Percentiles rank a stretch among this genome's conserved stretches.
phyloP scores from a whole-genome alignment of 2,888 invertebrate species.

The Phragmatobia fuliginosa region DNA sequence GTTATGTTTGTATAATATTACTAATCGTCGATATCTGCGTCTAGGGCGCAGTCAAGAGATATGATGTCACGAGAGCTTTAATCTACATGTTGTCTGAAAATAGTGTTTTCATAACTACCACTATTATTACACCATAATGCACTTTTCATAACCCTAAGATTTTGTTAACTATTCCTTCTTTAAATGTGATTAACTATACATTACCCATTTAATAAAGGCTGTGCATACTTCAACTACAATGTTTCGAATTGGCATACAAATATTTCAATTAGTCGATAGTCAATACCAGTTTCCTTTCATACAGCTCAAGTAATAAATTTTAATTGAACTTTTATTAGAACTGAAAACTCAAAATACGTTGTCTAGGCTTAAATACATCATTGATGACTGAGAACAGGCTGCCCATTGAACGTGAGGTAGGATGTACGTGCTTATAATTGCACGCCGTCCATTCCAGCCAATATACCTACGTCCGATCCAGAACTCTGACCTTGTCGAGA shows the following conservation, averaged over 20 bases:
- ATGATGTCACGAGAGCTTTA: no score
- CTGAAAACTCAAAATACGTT: constrained; percentile 33
- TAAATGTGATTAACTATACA: not conserved
- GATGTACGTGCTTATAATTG: constrained; percentile 25
- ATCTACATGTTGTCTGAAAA: no score
- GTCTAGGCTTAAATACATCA: constrained; percentile 28
- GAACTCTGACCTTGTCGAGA: constrained; percentile 43
- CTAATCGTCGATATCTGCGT: no score
- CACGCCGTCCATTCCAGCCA: constrained; percentile 21
- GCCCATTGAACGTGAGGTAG: constrained; percentile 29
- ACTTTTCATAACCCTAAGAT: no score
- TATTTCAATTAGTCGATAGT: constrained; percentile 5
- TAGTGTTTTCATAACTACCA: no score
- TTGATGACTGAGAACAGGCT: constrained; percentile 34
- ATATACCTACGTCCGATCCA: constrained; percentile 18
- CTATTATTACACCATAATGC: no score
- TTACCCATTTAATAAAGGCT: not conserved
- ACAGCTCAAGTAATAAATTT: constrained; percentile 10
- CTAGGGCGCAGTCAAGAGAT: no score
- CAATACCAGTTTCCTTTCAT: not conserved
- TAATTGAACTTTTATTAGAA: constrained; percentile 31
- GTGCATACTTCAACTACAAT: not conserved
- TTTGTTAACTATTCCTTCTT: no score
- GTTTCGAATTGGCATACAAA: not conserved
- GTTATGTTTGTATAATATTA: no score